A percentile compares a stretch with the other conserved stretches of the same genome.
Conservation (phyloP, 2,888 invertebrate genomes). For the Patella caerulea region DNA sequence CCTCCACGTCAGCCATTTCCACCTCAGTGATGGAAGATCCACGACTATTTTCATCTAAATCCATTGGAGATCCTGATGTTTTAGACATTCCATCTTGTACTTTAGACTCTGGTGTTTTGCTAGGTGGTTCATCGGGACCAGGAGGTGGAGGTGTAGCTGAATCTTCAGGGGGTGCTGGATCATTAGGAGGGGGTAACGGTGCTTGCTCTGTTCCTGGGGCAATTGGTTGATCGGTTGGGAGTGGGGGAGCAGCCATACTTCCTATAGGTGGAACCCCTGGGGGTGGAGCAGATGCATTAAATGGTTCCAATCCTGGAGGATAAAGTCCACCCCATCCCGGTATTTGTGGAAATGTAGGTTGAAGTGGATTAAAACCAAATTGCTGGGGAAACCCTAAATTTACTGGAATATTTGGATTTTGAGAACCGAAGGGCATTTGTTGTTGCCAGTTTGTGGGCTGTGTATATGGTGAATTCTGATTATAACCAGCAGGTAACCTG, state of each 20-base stretch:
- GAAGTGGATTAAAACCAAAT: conserved; percentile 4
- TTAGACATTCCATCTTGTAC: neutral
- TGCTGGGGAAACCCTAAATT: neutral
- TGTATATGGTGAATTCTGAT: neutral
- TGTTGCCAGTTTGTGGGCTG: neutral
- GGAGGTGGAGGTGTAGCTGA: conserved; percentile 20
- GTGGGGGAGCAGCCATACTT: conserved; percentile 13
- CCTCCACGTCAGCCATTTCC: neutral
- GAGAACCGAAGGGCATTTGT: neutral
- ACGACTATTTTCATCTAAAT: neutral
- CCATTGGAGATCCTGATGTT: conserved; percentile 2
- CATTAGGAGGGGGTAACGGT: conserved; percentile 32
- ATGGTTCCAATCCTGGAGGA: conserved; percentile 13
- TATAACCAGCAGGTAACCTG: neutral
- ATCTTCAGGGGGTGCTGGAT: conserved; percentile 18
- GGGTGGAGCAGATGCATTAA: conserved; percentile 4
- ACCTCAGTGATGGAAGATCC: neutral
- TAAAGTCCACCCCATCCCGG: conserved; percentile 8
- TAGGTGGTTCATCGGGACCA: conserved; percentile 6
- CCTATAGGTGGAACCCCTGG: conserved; percentile 15
- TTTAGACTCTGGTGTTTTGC: neutral
- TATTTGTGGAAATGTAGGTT: conserved; percentile 9
- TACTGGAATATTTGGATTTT: neutral
- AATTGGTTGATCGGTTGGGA: conserved; percentile 32
- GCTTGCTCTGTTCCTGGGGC: conserved; percentile 32